Evolutionary conservation across 2,113 vertebrate genomes (phyloP).

Genomic region (Scophthalmus maximus): DNA sequence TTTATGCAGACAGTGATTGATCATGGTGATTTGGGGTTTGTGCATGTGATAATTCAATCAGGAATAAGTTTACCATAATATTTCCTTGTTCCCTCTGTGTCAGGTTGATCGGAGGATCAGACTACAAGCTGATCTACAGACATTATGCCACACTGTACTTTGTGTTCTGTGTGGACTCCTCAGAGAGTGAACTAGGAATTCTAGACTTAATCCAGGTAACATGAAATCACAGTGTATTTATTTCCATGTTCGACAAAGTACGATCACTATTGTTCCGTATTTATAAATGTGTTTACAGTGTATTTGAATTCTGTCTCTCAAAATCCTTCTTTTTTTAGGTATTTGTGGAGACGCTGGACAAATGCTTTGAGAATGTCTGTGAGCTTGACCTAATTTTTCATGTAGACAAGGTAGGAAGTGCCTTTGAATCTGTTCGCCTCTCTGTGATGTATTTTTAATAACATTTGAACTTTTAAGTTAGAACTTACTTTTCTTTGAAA

Average conservation of each 20-base stretch:
- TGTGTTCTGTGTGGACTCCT: slow-evolving; percentile 99
- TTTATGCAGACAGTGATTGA: no score
- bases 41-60: background rate
- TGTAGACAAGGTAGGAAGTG: slow-evolving; percentile 93
- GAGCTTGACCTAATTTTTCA: slow-evolving; percentile 99
- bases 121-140: slow-evolving; percentile 99
- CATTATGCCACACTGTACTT: slow-evolving; percentile 99
- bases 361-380: slow-evolving; percentile 99
- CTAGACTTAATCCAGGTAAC: slow-evolving; percentile 98
- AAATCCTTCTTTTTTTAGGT: slow-evolving; percentile 82
- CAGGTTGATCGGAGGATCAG: slow-evolving; percentile 98
- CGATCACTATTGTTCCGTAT: background rate
- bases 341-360: slow-evolving; percentile 99
- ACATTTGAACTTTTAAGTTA: background rate
- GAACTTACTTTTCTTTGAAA: background rate
- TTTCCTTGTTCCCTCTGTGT: slow-evolving; percentile 45
- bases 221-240: background rate
- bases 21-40: background rate
- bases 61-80: background rate
- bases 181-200: slow-evolving; percentile 98
- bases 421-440: background rate
- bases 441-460: slow-evolving; percentile 12
- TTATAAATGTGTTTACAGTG: background rate
- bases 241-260: no score
- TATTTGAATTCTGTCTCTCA: background rate